A percentile compares a stretch with the other conserved stretches of the same genome.
These are phyloP conservation scores for Drosophila sordidapex DNA, from an alignment of 2,888 invertebrate genomes.

Conservation along the genomic window DNA sequence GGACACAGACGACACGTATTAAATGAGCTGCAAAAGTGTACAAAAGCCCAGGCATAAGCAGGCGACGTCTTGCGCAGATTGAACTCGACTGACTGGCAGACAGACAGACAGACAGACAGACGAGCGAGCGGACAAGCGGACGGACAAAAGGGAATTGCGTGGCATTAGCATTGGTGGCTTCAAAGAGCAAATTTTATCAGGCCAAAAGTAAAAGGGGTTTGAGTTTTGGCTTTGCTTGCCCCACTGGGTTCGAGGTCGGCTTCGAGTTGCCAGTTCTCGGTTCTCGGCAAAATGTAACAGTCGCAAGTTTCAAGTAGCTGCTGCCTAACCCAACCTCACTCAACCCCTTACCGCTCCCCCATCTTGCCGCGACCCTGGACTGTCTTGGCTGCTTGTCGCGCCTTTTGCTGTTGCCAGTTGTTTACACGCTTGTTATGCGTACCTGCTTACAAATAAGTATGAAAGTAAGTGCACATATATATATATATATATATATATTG, in stretches of 20 bases:
- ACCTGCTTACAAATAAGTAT: slow-evolving; percentile 55
- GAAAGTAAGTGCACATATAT: slow-evolving; percentile 14
- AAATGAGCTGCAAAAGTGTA: slow-evolving; percentile 74
- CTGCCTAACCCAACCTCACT: not conserved
- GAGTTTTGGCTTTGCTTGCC: slow-evolving; percentile 17
- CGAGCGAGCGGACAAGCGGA: not conserved
- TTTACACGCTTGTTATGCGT: slow-evolving; percentile 78
- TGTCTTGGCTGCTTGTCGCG: slow-evolving; percentile 35
- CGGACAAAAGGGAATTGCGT: slow-evolving; percentile 46
- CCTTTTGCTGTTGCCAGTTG: slow-evolving; percentile 63
- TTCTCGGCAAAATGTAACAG: slow-evolving; percentile 50
- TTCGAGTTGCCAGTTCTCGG: slow-evolving; percentile 20
- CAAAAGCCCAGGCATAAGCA: slow-evolving; percentile 24
- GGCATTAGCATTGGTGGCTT: slow-evolving; percentile 62
- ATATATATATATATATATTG: slow-evolving; percentile 12
- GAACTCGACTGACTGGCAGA: slow-evolving; percentile 29
- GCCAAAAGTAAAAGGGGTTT: slow-evolving; percentile 40
- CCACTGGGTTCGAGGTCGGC: slow-evolving; percentile 27
- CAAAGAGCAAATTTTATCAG: slow-evolving; percentile 70
- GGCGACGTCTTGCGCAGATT: slow-evolving; percentile 69
- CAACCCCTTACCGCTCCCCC: not conserved
- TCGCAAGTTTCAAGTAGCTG: slow-evolving; percentile 75
- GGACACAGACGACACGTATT: slow-evolving; percentile 72
- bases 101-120: not conserved
- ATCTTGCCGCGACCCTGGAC: not conserved